Conservation (phyloP, 2,888 invertebrate genomes). For the Gnatocerus cornutus region DNA sequence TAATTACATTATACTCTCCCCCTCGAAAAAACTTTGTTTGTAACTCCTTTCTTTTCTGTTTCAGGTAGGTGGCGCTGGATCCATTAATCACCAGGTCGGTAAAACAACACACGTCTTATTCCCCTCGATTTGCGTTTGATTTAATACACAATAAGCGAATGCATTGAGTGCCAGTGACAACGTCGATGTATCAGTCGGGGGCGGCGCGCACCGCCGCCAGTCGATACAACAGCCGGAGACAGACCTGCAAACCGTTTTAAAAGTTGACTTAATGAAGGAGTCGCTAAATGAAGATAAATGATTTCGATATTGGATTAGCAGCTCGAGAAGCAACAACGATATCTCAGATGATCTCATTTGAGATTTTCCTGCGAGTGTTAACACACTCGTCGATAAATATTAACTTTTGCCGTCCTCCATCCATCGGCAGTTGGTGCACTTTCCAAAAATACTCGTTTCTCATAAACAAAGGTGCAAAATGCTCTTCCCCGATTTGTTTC, state of each 20-base stretch:
- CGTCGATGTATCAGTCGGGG: conserved; percentile 65
- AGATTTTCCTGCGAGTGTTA: too few relatives aligned
- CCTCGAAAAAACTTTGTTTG: background rate
- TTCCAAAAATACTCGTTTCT: background rate
- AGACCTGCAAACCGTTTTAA: conserved; percentile 69
- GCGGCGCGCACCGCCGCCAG: conserved; percentile 40
- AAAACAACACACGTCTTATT: conserved; percentile 66
- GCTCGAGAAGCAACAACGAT: conserved; percentile 63
- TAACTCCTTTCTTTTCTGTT: conserved; percentile 47
- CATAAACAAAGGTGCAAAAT: conserved; percentile 13
- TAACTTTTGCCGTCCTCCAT: background rate
- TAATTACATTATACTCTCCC: conserved; percentile 38
- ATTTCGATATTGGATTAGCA: conserved; percentile 72
- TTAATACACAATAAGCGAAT: conserved; percentile 67
- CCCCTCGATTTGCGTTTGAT: conserved; percentile 64
- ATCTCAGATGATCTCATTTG: conserved; percentile 47
- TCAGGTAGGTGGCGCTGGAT: conserved; percentile 53
- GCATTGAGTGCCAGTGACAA: conserved; percentile 69
- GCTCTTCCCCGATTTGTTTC: conserved; percentile 19
- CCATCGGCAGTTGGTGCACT: background rate
- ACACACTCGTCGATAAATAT: too few relatives aligned
- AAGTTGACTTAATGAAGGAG: conserved; percentile 72
- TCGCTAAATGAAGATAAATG: conserved; percentile 72
- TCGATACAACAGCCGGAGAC: conserved; percentile 61
- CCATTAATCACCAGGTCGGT: conserved; percentile 65